Evolutionary conservation across 1,140 invertebrate species (phyloP), one percentile per base, ranked within the genome.

Genomic region (Drosophila pallidifrons): DNA sequence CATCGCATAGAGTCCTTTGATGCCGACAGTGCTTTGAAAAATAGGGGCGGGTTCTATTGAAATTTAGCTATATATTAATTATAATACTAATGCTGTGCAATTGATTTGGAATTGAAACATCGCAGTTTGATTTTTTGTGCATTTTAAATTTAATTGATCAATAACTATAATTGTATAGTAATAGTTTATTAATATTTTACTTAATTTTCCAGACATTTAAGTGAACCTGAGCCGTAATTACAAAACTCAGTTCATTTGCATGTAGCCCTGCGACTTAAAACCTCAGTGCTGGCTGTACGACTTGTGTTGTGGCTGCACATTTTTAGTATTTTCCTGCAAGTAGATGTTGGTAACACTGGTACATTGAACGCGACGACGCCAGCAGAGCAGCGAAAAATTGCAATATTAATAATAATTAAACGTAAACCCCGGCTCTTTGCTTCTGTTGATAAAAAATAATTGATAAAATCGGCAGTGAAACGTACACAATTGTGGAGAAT

Each of bases 311-410:
- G 64, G 4, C 25, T 59, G 5, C 7, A 32, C 35, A 38, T 60
- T 60, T 74, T 74, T 54, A 60, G 71, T 54, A 54, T 30, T 25
- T 74, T 68, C 10, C 15, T 25, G 5, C 49, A 51, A 7, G 0
- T 3, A 3, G 11, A 28, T n/a, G n/a, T 55, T 46, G 38, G 35
- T 60, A 55, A 70, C 75, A 78, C 60, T 81, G 71, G 20, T 58
- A 61, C 70, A 78, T 54, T 67, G 75, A 78, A 78, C 70, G 73
- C 66, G 73, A 71, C 71, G 81, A 86, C 82, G 82, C 82, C 75
- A 85, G 82, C 79, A 86, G 82, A 83, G 76, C 82, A 85, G 68
- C 68, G 46, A 65, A 81, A 64, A 85, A 86, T 85, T 72, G 82
- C 82, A 85, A 85, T 81, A 81, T 76, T 86, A 86, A 78, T 69